Percentiles rank a stretch among this genome's conserved stretches.
These are phyloP conservation scores for Xiphophorus birchmanni DNA, from an alignment of 2,797 vertebrate species.

Conservation along the genomic window DNA sequence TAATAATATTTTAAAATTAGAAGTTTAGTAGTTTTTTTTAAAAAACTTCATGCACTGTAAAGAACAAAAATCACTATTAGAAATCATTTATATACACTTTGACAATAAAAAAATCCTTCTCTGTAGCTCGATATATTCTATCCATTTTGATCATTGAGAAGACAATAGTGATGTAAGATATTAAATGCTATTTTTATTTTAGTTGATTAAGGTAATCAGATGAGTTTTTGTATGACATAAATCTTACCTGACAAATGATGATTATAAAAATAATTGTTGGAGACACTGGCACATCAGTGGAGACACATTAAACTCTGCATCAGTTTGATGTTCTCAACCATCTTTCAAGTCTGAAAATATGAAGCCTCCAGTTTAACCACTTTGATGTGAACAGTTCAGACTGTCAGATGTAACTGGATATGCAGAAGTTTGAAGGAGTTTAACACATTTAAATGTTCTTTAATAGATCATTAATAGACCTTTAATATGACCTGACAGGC, in stretches of 20 bases:
- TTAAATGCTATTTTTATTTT: neutral
- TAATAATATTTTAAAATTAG: neutral
- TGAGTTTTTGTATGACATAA: neutral
- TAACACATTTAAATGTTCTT: too few relatives aligned
- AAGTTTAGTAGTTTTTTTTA: neutral
- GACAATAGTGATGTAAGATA: neutral
- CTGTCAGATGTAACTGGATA: too few relatives aligned
- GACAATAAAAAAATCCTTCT: neutral
- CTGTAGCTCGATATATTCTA: neutral
- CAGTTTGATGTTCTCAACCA: neutral
- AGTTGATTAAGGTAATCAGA: neutral
- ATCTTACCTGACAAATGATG: neutral
- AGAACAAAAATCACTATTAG: neutral
- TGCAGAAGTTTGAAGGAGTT: too few relatives aligned
- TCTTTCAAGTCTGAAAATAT: neutral
- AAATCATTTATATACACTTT: neutral
- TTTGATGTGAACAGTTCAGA: neutral
- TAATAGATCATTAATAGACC: too few relatives aligned
- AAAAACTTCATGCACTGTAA: neutral
- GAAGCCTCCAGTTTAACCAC: neutral
- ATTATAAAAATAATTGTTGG: neutral
- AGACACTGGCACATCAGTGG: neutral
- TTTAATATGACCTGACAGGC: too few relatives aligned
- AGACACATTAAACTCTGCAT: neutral
- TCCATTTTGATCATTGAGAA: neutral